Conservation (phyloP, 2,888 invertebrate species). For the Octodonta nipae region DNA sequence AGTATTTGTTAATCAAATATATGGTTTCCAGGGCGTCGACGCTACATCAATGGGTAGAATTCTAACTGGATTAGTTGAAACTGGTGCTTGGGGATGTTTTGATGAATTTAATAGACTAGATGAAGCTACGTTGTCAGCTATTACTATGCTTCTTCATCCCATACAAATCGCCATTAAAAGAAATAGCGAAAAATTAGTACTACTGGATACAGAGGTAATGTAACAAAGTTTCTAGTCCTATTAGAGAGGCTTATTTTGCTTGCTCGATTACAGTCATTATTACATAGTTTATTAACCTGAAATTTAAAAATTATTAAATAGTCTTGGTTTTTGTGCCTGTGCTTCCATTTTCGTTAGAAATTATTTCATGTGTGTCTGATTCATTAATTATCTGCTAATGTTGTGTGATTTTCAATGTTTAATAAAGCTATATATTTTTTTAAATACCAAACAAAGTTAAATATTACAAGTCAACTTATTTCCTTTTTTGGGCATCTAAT, state of each 20-base stretch:
- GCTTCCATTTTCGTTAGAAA: no score
- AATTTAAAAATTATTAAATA: no score
- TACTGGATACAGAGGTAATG: conserved; percentile 39
- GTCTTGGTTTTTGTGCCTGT: no score
- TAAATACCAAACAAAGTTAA: no score
- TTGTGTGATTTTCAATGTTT: no score
- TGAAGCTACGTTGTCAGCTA: conserved; percentile 84
- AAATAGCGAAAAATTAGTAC: conserved; percentile 37
- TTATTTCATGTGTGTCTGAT: no score
- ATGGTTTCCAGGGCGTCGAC: conserved; percentile 66
- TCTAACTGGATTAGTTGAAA: conserved; percentile 80
- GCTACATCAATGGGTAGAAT: conserved; percentile 88
- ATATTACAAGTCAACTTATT: no score
- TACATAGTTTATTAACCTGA: no score
- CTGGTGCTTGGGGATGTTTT: conserved; percentile 98
- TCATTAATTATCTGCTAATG: no score
- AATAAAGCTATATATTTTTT: no score
- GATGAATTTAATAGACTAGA: conserved; percentile 97
- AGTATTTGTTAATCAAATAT: conserved; percentile 2
- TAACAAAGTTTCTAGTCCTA: not conserved
- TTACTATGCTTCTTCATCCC: conserved; percentile 87
- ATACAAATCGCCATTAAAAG: conserved; percentile 71
- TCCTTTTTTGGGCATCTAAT: no score
- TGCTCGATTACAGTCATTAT: no score
- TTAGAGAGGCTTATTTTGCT: not conserved